phyloP scores from a whole-genome alignment of 37 sponge, comb jelly and placozoan genomes.

The Corticium candelabrum region DNA sequence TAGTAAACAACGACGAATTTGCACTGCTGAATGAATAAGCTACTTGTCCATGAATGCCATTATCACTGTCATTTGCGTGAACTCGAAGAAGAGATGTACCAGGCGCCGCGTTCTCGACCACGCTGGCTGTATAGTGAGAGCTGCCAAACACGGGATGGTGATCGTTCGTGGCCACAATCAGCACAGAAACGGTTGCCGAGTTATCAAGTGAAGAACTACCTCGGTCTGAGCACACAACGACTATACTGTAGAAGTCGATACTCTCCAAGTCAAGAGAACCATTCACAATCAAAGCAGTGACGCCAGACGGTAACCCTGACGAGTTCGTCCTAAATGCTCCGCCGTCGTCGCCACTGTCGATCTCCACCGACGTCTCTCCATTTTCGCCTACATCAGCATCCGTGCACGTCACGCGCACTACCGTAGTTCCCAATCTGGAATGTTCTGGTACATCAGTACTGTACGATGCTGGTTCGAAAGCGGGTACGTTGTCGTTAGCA shows the following conservation, averaged over 20 bases:
- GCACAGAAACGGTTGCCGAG: neutral
- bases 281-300: constrained; percentile 12
- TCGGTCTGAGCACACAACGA: constrained; percentile 24
- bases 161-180: constrained; percentile 24
- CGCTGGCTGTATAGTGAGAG: neutral
- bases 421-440: constrained; percentile 1
- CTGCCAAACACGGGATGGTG: neutral
- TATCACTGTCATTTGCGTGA: neutral
- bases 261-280: constrained; percentile 37
- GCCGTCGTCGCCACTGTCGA: neutral
- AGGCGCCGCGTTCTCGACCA: neutral
- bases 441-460: constrained; percentile 5
- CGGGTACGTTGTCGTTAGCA: constrained; percentile 20
- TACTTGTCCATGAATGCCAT: neutral
- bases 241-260: constrained; percentile 18
- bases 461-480: neutral
- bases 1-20: constrained; percentile 12
- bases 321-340: neutral
- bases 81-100: neutral
- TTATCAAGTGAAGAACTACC: neutral
- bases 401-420: constrained; percentile 25
- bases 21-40: neutral
- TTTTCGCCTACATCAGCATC: constrained; percentile 27
- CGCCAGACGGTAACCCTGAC: neutral
- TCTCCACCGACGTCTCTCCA: neutral